These are phyloP conservation scores for Leucania comma DNA, from an alignment of 2,888 invertebrate species.

Conservation along the genomic window DNA sequence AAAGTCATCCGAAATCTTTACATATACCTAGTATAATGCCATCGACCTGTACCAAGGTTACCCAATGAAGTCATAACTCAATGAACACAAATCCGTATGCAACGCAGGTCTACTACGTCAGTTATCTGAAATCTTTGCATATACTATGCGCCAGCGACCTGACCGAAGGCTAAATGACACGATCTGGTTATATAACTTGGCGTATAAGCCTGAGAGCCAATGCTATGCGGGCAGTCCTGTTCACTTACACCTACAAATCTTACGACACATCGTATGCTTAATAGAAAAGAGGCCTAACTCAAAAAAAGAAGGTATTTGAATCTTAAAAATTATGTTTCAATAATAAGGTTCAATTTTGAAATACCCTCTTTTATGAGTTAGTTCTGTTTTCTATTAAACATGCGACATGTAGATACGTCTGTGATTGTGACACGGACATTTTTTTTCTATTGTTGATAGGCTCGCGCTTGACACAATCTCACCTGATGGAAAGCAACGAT, in stretches of 20 bases:
- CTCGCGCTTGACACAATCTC: too few relatives aligned
- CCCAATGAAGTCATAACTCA: conserved; percentile 20
- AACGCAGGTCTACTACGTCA: not conserved
- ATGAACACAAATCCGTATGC: conserved; percentile 18
- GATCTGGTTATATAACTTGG: conserved; percentile 74
- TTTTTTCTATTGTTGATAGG: too few relatives aligned
- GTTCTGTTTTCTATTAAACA: too few relatives aligned
- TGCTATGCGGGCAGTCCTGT: conserved; percentile 30
- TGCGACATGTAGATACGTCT: too few relatives aligned
- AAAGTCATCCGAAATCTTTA: conserved; percentile 9
- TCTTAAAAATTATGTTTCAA: too few relatives aligned
- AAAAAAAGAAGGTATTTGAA: too few relatives aligned
- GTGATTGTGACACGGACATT: too few relatives aligned
- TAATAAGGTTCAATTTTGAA: too few relatives aligned
- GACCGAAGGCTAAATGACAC: conserved; percentile 76
- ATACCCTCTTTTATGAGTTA: too few relatives aligned
- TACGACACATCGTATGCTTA: too few relatives aligned
- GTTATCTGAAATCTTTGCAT: conserved; percentile 71
- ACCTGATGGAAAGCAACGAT: too few relatives aligned
- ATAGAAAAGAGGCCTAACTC: too few relatives aligned
- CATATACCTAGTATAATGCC: conserved; percentile 33
- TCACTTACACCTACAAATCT: conserved; percentile 4
- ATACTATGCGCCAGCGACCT: conserved; percentile 80
- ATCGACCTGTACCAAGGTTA: conserved; percentile 27
- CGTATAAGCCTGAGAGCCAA: conserved; percentile 48